phyloP scores from a whole-genome alignment of 2,113 vertebrate genomes.

The Daphoenositta chrysoptera region DNA sequence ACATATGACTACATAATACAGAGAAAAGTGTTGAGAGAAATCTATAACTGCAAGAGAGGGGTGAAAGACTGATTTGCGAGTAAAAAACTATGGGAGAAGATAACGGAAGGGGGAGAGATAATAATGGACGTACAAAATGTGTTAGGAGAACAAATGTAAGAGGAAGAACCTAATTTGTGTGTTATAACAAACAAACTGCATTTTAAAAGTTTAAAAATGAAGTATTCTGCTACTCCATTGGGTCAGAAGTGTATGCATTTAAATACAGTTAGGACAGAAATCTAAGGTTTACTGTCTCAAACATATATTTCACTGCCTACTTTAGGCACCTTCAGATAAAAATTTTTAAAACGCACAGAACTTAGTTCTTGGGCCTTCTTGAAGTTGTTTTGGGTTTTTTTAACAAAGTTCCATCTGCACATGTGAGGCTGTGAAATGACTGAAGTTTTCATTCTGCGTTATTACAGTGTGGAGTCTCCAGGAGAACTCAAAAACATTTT shows the following conservation, averaged over 20 bases:
- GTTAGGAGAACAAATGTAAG: background rate
- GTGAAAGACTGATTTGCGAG: background rate
- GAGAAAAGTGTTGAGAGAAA: background rate
- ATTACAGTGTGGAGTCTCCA: background rate
- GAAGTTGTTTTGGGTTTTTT: background rate
- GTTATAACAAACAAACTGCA: background rate
- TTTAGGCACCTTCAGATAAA: background rate
- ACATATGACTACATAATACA: background rate
- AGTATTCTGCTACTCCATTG: background rate
- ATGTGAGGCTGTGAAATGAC: background rate
- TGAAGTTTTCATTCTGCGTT: background rate
- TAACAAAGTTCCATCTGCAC: background rate
- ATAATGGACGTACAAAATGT: background rate
- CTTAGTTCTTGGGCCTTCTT: background rate
- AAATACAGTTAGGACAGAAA: background rate
- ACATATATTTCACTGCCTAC: background rate
- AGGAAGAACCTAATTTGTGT: background rate
- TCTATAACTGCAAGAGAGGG: background rate
- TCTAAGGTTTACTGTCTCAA: background rate
- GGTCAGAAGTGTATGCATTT: accelerated
- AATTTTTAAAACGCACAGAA: accelerated
- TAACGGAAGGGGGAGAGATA: background rate
- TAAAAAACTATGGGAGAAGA: background rate
- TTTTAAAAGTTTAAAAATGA: background rate
- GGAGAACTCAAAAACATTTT: background rate